Percentiles rank a stretch among this genome's conserved stretches.
These are phyloP conservation scores for Homalodisca vitripennis DNA, from an alignment of 1,140 invertebrate genomes.

Conservation along the genomic window DNA sequence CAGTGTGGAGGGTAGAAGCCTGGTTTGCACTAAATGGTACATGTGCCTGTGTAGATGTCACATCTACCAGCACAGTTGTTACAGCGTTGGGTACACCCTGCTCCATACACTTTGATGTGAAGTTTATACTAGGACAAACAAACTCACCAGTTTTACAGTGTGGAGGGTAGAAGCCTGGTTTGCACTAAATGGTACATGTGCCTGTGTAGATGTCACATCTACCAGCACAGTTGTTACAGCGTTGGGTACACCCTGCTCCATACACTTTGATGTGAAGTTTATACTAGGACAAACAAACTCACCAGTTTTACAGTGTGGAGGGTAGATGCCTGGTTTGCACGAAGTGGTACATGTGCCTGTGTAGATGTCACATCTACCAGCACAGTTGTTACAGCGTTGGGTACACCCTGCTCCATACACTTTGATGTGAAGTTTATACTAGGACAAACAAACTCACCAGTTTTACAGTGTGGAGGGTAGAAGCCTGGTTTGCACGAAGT, in stretches of 20 bases:
- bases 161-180: not conserved
- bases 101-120: slow-evolving; percentile 3
- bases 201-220: slow-evolving; percentile 18
- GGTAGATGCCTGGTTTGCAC: slow-evolving; percentile 21
- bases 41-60: slow-evolving; percentile 13
- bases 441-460: not conserved
- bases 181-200: not conserved
- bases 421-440: too few relatives aligned
- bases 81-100: slow-evolving; percentile 8
- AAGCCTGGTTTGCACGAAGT: slow-evolving; percentile 17
- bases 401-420: slow-evolving; percentile 28
- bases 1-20: slow-evolving; percentile 9
- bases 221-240: not conserved
- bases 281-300: too few relatives aligned
- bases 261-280: too few relatives aligned
- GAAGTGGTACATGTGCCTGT: slow-evolving; percentile 17
- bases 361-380: slow-evolving; percentile 25
- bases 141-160: slow-evolving; percentile 2
- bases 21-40: not conserved
- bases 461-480: slow-evolving; percentile 22
- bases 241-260: slow-evolving; percentile 8
- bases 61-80: not conserved
- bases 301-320: slow-evolving; percentile 19
- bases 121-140: too few relatives aligned
- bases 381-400: slow-evolving; percentile 25